These are phyloP conservation scores for Chrysomallon squamiferum DNA, from an alignment of 1,140 invertebrate species.

Conservation along the genomic window DNA sequence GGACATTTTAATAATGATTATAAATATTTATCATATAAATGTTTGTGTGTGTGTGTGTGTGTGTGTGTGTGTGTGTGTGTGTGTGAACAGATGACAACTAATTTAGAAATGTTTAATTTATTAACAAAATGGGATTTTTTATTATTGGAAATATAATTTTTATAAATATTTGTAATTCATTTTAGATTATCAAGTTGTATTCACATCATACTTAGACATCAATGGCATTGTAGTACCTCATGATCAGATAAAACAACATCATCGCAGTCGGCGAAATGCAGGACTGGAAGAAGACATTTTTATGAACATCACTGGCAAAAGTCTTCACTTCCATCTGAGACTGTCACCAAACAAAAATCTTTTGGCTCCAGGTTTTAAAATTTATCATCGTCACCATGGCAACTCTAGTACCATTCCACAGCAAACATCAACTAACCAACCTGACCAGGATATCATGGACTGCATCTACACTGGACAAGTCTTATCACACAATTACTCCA, in stretches of 20 bases:
- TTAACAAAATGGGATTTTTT: too few relatives aligned
- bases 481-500: slow-evolving; percentile 16
- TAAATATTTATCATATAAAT: too few relatives aligned
- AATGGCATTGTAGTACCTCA: neutral
- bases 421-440: neutral
- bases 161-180: too few relatives aligned
- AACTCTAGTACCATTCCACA: neutral
- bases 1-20: too few relatives aligned
- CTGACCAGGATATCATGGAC: neutral
- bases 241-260: neutral
- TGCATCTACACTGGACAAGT: slow-evolving; percentile 26
- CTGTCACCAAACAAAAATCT: slow-evolving; percentile 29
- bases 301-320: slow-evolving; percentile 31
- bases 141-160: too few relatives aligned
- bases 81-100: too few relatives aligned
- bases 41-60: too few relatives aligned
- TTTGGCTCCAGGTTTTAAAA: slow-evolving; percentile 40
- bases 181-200: neutral
- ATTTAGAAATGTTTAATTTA: too few relatives aligned
- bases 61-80: too few relatives aligned
- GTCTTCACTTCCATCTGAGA: slow-evolving; percentile 35
- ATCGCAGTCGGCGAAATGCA: neutral
- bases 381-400: slow-evolving; percentile 23
- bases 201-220: neutral
- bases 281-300: slow-evolving; percentile 5